These are phyloP conservation scores for Volucella inanis DNA, from an alignment of 2,888 invertebrate genomes.

Conservation along the genomic window DNA sequence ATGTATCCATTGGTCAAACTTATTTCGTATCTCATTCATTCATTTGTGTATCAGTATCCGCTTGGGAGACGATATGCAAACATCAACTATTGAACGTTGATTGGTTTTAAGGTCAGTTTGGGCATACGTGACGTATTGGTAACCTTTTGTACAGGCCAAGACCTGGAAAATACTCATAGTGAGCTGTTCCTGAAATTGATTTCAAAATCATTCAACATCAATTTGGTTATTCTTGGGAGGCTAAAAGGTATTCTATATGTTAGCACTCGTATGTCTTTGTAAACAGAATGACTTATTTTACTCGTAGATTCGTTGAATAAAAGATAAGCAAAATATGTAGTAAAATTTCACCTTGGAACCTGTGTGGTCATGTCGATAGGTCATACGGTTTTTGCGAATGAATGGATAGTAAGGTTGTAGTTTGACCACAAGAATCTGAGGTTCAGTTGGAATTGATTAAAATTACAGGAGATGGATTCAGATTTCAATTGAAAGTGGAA, in stretches of 20 bases:
- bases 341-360: slow-evolving; percentile 43
- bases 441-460: slow-evolving; percentile 11
- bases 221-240: not conserved
- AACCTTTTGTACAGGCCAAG: slow-evolving; percentile 42
- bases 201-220: slow-evolving; percentile 34
- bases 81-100: slow-evolving; percentile 50
- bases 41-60: slow-evolving; percentile 12
- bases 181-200: slow-evolving; percentile 30
- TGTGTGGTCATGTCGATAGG: not conserved
- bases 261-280: not conserved
- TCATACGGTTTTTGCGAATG: not conserved
- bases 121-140: slow-evolving; percentile 62
- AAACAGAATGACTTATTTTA: slow-evolving; percentile 32
- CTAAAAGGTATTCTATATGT: slow-evolving; percentile 18
- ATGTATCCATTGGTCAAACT: slow-evolving; percentile 6
- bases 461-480: not conserved
- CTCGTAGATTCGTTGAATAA: slow-evolving; percentile 44
- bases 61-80: slow-evolving; percentile 48
- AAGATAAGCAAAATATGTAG: slow-evolving; percentile 52
- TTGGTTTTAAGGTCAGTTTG: slow-evolving; percentile 66
- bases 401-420: slow-evolving; percentile 10
- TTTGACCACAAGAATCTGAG: slow-evolving; percentile 6
- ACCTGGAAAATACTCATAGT: not conserved
- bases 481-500: slow-evolving; percentile 2
- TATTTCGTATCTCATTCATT: slow-evolving; percentile 13